Percentiles rank a stretch among this genome's conserved stretches.
Conservation (phyloP, 2,888 invertebrate genomes). For the Zele albiditarsus region DNA sequence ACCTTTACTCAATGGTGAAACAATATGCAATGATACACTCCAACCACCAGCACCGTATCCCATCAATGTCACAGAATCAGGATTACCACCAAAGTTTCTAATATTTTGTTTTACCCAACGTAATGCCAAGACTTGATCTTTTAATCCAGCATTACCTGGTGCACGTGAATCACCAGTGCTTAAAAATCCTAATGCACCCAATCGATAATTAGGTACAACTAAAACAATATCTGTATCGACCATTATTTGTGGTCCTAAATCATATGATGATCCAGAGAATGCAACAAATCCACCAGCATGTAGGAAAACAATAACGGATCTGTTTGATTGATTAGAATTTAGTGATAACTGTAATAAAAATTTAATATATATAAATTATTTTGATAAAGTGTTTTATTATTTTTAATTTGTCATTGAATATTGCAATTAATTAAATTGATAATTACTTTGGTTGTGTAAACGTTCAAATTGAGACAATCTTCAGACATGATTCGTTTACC, state of each 20-base stretch:
- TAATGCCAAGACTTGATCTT: conserved; percentile 81
- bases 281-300: conserved; percentile 82
- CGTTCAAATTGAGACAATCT: conserved; percentile 79
- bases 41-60: conserved; percentile 75
- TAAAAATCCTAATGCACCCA: conserved; percentile 74
- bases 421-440: neutral
- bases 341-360: conserved; percentile 44
- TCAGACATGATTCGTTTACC: conserved; percentile 72
- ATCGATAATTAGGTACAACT: conserved; percentile 66
- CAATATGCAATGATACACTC: conserved; percentile 70
- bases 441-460: conserved; percentile 75
- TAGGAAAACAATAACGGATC: conserved; percentile 80
- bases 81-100: conserved; percentile 80
- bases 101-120: conserved; percentile 80
- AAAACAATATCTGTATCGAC: conserved; percentile 65
- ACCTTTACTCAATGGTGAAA: conserved; percentile 79
- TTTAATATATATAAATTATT: no score
- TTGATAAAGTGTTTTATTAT: conserved; percentile 9
- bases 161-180: conserved; percentile 79
- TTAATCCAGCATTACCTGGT: conserved; percentile 81
- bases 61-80: conserved; percentile 77
- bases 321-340: conserved; percentile 21
- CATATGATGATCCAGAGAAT: conserved; percentile 76
- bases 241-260: conserved; percentile 63
- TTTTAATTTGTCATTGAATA: neutral